Percentiles rank a stretch among this genome's conserved stretches.
Conservation (phyloP, 2,113 vertebrate species). For the Polypterus senegalus region DNA sequence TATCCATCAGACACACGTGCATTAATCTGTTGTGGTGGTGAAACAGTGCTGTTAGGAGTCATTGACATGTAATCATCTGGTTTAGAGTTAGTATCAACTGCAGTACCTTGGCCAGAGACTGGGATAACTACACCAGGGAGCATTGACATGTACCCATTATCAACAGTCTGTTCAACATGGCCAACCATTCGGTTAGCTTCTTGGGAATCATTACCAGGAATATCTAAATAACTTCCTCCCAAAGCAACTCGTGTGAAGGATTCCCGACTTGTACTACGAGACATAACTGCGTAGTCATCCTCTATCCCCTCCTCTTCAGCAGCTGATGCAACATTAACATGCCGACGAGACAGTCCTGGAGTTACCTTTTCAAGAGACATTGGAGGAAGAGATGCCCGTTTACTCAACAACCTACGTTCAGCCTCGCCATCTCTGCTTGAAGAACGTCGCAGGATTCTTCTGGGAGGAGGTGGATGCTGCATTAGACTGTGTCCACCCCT, state of each 20-base stretch:
- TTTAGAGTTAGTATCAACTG: neutral
- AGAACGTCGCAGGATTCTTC: constrained; percentile 46
- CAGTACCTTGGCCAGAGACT: constrained; percentile 14
- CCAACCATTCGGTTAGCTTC: constrained; percentile 4
- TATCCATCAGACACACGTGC: constrained; percentile 46
- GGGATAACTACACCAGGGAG: constrained; percentile 45
- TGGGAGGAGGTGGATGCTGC: constrained; percentile 25
- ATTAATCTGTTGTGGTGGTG: constrained; percentile 49
- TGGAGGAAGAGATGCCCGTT: constrained; percentile 50
- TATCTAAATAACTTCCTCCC: constrained; percentile 44
- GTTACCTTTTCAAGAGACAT: constrained; percentile 50
- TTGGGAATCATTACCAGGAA: constrained; percentile 36
- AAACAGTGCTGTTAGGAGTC: constrained; percentile 53
- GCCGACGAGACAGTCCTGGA: constrained; percentile 20
- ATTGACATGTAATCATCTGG: constrained; percentile 60
- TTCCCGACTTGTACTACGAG: constrained; percentile 40
- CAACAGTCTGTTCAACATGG: constrained; percentile 26
- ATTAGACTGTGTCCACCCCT: constrained; percentile 22
- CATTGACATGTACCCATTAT: constrained; percentile 61
- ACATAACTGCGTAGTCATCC: constrained; percentile 41
- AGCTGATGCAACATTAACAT: constrained; percentile 37
- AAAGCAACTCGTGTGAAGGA: constrained; percentile 34
- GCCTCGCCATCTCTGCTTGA: constrained; percentile 49
- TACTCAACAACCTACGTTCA: constrained; percentile 42
- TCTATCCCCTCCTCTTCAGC: constrained; percentile 43